Percentiles rank a stretch among this genome's conserved stretches.
phyloP scores from a whole-genome alignment of 1,140 invertebrate species.

The Bombus consobrinus region DNA sequence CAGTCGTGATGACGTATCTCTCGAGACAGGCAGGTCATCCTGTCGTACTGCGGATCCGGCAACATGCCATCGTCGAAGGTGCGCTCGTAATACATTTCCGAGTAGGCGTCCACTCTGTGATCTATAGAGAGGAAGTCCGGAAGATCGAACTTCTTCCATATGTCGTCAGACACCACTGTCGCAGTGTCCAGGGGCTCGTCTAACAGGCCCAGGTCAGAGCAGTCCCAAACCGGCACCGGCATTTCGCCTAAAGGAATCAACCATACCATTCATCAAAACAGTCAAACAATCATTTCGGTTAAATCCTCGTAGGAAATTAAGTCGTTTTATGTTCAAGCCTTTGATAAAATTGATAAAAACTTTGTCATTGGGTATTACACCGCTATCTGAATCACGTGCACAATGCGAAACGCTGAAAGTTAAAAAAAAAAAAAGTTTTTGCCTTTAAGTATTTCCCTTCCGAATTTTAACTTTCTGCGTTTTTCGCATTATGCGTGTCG shows the following conservation, averaged over 20 bases:
- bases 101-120: conserved; percentile 43
- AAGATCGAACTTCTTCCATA: conserved; percentile 84
- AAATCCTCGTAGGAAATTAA: no score
- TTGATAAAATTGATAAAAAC: no score
- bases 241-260: conserved; percentile 52
- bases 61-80: conserved; percentile 42
- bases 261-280: no score
- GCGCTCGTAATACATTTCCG: conserved; percentile 64
- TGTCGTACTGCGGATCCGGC: conserved; percentile 50
- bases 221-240: conserved; percentile 70
- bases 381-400: no score
- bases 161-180: conserved; percentile 79
- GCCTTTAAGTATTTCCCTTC: no score
- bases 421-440: no score
- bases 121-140: conserved; percentile 66
- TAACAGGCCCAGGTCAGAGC: conserved; percentile 56
- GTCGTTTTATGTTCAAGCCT: no score
- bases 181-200: conserved; percentile 63
- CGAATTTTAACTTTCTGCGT: no score
- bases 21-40: conserved; percentile 60
- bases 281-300: no score
- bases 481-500: no score
- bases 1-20: conserved; percentile 85
- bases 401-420: no score
- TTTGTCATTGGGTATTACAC: no score